Evolutionary conservation across 2,888 invertebrate genomes (phyloP), one percentile per base, ranked within the genome.

Genomic region (Piscicola geometra): DNA sequence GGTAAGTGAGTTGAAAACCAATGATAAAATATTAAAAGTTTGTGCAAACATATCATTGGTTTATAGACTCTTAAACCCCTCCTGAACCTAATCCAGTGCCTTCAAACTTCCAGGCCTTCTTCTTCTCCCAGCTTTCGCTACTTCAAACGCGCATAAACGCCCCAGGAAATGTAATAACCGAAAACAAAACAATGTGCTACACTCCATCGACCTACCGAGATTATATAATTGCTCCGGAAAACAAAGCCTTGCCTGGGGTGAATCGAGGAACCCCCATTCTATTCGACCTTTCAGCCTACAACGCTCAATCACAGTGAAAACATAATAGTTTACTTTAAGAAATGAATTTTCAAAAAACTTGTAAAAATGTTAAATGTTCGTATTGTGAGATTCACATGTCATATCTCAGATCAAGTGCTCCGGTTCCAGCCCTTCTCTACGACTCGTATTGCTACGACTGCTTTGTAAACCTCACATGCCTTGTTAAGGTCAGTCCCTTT

Each of bases 401-500:
- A 56, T 18, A 56, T 18, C 25, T 25, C 60, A 56, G 60, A 21
- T 25, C 21, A 25, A 56, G 60, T 21, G 25, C 9, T 25, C 5
- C 12, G 3, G 60, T 56, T 18, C 70, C 70, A 15, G 25, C 35
- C 21, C 47, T 70, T 18, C 28, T 70, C 15, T 70, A 41, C 47
- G 70, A 70, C 32, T 70, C 70, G 2, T 70, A 70, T 25, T 70
- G 70, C 41, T 70, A 70, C 47, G 35, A 70, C 47, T 70, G 70
- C 25, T 33, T 12, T 41, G 28, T 9, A 70, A 35, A 70, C 70
- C 47, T 70, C 47, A 47, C 36, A 9, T 70, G 70, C 47, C 9
- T 36, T 28, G 21, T 9, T 15, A 47, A 47, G 50, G 50, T 47
- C 50, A 47, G 9, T 15, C 21, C 50, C 21, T 47, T 15, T n/a